Base-by-base conservation (phyloP, 1,140 invertebrate species). In the Stegodyphus dumicola region DNA sequence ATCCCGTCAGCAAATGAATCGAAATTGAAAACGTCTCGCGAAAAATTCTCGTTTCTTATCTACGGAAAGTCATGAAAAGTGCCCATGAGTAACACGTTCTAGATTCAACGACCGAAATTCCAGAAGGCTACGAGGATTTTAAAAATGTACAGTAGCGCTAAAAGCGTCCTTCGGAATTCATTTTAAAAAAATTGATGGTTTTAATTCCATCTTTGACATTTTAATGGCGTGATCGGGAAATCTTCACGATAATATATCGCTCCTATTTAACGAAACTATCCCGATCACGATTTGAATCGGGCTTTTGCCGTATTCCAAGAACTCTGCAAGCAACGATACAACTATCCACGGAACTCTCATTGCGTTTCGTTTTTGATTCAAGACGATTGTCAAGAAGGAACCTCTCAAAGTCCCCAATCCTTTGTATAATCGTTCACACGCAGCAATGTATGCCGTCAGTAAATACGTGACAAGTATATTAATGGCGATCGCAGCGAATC, bases 51-150 rank as follows among this genome's bases (percentile, higher is more conserved):
- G 53, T n/a, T 2, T 17, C 53, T 1, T 80, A 80, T 48, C 18
- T 60, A 64, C n/a, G 71, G 15, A 80, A 80, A 69, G 7, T 79
- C 2, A 54, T 79, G 69, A 4, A 10, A 79, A 15, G 2, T 78
- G 5, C 77, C 64, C 0, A 79, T 79, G 49, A 56, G 77, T 0
- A 54, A 54, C 5, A 17, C 0, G 6, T 79, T 6, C 18, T 79
- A 1, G 65, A 79, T 1, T 69, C 48, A 5, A 60, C 56, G 2
- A 15, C 9, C 1, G 15, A 9, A 9, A 15, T 5, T 15, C 9
- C 56, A 15, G 56, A 60, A 9, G 56, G 15, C 1, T 60, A 9
- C 1, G 15, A 60, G 9, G 5, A 2, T 60, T 60, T 60, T 11
- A 11, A 60, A 60, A 9, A 60, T 60, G 56, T 60, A 11, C 15